Conservation (phyloP, 2,888 invertebrate genomes). For the Onthophagus sagittarius region DNA sequence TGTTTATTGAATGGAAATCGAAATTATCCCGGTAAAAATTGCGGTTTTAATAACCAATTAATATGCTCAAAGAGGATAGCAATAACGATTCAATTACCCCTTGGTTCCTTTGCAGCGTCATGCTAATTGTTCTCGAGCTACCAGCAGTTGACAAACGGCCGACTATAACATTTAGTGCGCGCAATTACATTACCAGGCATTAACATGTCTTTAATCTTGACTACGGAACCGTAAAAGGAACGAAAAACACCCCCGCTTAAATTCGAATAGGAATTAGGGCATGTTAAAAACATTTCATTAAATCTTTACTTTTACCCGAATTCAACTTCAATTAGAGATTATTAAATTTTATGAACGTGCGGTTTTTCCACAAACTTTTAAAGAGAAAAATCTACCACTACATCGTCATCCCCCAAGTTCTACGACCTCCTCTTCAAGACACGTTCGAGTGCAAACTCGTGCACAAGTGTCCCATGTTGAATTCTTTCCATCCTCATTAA, state of each 20-base stretch:
- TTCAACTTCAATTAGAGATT: neutral
- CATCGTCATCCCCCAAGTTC: neutral
- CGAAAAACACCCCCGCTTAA: neutral
- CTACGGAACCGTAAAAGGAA: neutral
- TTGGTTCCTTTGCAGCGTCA: neutral
- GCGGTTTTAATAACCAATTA: neutral
- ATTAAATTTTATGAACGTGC: too few species aligned
- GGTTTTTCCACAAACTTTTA: neutral
- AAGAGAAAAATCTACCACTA: neutral
- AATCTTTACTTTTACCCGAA: neutral
- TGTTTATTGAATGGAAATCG: slow-evolving; percentile 11
- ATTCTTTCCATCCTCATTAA: neutral
- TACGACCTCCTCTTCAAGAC: neutral
- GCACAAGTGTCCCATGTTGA: neutral
- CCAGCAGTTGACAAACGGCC: neutral
- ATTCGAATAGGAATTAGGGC: neutral
- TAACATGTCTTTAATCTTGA: neutral
- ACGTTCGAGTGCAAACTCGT: neutral
- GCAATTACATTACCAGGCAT: neutral
- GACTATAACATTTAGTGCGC: neutral
- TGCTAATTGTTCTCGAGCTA: neutral
- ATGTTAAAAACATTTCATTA: neutral
- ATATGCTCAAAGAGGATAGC: neutral
- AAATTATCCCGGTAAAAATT: neutral
- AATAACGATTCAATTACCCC: neutral